phyloP scores from a whole-genome alignment of 2,888 invertebrate genomes.

The Spicauda simplicius region DNA sequence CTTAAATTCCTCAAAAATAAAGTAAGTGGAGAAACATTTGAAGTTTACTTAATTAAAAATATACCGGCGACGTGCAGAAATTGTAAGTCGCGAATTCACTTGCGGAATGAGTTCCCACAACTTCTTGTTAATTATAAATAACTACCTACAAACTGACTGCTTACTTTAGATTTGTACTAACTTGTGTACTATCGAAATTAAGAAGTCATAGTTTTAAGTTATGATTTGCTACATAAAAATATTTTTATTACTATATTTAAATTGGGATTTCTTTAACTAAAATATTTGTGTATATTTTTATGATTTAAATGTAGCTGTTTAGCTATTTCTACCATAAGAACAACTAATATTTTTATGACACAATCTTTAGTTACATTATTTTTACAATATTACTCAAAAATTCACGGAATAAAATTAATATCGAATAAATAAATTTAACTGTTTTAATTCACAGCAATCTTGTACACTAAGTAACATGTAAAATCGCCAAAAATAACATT shows the following conservation, averaged over 20 bases:
- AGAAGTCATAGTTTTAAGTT: not conserved
- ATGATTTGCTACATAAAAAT: not conserved
- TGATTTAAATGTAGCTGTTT: no score
- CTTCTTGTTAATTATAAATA: slow-evolving; percentile 1
- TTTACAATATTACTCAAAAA: no score
- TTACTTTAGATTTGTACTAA: not conserved
- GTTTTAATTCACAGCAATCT: slow-evolving; percentile 33
- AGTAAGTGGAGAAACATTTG: slow-evolving; percentile 2
- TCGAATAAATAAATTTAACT: not conserved
- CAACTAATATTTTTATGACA: no score
- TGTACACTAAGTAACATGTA: slow-evolving; percentile 54
- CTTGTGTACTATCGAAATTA: not conserved
- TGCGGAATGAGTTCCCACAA: slow-evolving; percentile 13
- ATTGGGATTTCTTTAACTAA: no score
- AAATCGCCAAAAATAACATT: slow-evolving; percentile 82
- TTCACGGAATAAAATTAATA: no score
- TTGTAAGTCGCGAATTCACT: not conserved
- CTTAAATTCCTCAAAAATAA: not conserved
- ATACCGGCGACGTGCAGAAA: slow-evolving; percentile 1
- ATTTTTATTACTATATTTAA: no score
- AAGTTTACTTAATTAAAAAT: slow-evolving; percentile 21
- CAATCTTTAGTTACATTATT: no score
- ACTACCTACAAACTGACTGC: not conserved
- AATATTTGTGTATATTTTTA: no score
- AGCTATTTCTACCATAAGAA: no score